phyloP scores from a whole-genome alignment of 2,113 vertebrate species.

The Pelodiscus sinensis region DNA sequence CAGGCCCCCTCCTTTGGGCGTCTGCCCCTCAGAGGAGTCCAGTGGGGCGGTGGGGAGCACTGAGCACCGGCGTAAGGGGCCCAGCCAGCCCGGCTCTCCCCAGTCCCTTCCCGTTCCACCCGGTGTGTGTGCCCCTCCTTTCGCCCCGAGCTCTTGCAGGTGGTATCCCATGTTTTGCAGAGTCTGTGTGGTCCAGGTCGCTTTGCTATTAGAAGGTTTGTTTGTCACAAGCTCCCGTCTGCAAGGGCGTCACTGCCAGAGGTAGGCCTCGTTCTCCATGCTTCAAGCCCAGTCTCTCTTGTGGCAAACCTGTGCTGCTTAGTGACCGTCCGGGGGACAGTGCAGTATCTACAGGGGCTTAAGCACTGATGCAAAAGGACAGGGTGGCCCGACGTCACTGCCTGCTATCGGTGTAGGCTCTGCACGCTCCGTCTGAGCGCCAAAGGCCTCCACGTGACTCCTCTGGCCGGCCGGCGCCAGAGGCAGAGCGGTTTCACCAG shows the following conservation, averaged over 20 bases:
- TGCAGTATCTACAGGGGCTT: not conserved
- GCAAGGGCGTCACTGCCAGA: not conserved
- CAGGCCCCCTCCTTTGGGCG: not conserved
- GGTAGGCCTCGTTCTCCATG: not conserved
- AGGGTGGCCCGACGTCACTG: not conserved
- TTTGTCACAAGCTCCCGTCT: not conserved
- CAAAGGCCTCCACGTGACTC: not conserved
- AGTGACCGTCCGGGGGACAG: not conserved
- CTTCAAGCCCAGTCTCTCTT: not conserved
- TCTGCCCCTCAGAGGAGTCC: not conserved
- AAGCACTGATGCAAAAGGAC: not conserved
- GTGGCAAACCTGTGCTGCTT: not conserved
- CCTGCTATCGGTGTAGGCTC: not conserved
- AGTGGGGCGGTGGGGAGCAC: not conserved
- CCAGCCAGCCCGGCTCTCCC: not conserved
- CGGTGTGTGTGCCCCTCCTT: fast-evolving
- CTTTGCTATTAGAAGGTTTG: not conserved
- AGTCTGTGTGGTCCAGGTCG: not conserved
- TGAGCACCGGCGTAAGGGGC: not conserved
- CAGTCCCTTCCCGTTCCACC: not conserved
- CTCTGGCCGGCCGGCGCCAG: too few species aligned
- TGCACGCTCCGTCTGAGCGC: not conserved
- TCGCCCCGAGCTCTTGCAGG: not conserved
- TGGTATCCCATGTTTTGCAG: not conserved
- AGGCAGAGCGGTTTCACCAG: not conserved